phyloP scores from a whole-genome alignment of 1,140 invertebrate species.

The Calosoma granatense region DNA sequence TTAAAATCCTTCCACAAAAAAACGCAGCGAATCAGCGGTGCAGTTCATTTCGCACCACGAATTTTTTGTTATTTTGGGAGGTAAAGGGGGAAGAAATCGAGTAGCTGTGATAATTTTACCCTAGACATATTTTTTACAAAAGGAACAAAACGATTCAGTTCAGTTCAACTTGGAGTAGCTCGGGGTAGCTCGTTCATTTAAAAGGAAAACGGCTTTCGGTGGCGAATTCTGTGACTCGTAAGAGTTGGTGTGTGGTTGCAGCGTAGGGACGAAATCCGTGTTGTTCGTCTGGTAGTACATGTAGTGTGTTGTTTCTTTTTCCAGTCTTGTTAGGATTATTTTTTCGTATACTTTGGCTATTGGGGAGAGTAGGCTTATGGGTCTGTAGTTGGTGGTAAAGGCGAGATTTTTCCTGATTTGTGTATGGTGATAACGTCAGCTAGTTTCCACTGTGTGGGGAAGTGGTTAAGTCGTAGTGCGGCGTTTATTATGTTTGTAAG shows the following conservation, averaged over 20 bases:
- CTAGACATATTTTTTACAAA: too few relatives aligned
- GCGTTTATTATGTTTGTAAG: neutral
- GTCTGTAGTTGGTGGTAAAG: conserved; percentile 12
- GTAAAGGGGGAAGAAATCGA: too few relatives aligned
- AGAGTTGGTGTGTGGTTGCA: neutral
- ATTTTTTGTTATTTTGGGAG: too few relatives aligned
- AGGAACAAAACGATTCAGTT: too few relatives aligned
- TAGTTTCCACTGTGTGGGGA: conserved; percentile 4
- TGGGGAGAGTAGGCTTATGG: conserved; percentile 14
- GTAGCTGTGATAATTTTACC: too few relatives aligned
- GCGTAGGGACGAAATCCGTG: neutral
- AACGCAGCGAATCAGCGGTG: too few relatives aligned
- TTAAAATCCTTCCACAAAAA: too few relatives aligned
- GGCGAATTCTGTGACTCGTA: neutral
- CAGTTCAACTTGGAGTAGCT: too few relatives aligned
- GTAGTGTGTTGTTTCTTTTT: neutral
- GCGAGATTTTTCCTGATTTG: conserved; percentile 1
- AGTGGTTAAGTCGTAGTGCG: conserved; percentile 9
- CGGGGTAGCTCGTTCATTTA: too few relatives aligned
- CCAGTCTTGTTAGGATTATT: conserved; percentile 14
- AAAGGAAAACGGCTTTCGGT: too few relatives aligned
- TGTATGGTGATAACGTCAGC: neutral
- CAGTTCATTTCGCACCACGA: too few relatives aligned
- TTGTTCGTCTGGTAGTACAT: conserved; percentile 10
- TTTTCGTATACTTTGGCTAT: conserved; percentile 17